These are phyloP conservation scores for Spilogale gracilis DNA, from an alignment of 2,113 vertebrate species.

Conservation along the genomic window DNA sequence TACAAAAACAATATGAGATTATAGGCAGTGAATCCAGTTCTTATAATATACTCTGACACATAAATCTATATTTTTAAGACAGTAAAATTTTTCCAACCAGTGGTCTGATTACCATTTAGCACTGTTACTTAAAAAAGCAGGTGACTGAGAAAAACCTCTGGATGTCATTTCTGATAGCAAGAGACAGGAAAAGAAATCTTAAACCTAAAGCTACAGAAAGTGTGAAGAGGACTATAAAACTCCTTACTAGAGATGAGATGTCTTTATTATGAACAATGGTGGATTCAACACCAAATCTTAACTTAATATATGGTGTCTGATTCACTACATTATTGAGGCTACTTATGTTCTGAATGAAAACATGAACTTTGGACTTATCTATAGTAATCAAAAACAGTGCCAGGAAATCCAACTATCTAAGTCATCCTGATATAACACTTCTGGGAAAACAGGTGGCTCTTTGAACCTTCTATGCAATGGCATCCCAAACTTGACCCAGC, in stretches of 20 bases:
- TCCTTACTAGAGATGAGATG: conserved; percentile 9
- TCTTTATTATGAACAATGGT: not conserved
- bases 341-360: not conserved
- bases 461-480: not conserved
- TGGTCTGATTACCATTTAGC: not conserved
- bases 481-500: not conserved
- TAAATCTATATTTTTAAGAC: not conserved
- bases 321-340: not conserved
- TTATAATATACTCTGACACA: not conserved
- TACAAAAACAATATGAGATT: conserved; percentile 55
- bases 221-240: not conserved
- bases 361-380: not conserved
- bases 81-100: conserved; percentile 39
- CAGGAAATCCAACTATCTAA: not conserved
- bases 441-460: not conserved
- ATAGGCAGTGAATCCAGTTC: not conserved
- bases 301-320: not conserved
- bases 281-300: conserved; percentile 11
- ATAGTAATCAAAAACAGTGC: not conserved
- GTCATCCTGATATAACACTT: not conserved
- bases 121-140: conserved; percentile 31
- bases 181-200: not conserved
- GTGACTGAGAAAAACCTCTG: not conserved
- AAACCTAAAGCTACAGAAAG: not conserved
- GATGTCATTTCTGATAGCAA: conserved; percentile 47